Conservation (phyloP, 2,797 vertebrate genomes). For the Harpagifer antarcticus region DNA sequence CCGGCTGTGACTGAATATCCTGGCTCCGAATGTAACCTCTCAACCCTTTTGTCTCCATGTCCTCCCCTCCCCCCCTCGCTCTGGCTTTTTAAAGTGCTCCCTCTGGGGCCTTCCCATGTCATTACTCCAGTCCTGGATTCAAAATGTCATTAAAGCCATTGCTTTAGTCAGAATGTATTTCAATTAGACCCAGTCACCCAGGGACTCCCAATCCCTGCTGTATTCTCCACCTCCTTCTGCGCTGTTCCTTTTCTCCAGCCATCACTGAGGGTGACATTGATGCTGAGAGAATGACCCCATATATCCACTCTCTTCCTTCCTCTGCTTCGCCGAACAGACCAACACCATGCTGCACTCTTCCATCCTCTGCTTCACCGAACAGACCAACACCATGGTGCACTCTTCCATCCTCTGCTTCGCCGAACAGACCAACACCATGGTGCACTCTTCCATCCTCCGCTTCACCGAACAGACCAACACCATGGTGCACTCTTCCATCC, state of each 20-base stretch:
- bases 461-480: too few relatives aligned
- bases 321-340: too few relatives aligned
- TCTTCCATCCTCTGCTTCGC: too few relatives aligned
- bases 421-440: too few relatives aligned
- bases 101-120: conserved; percentile 66
- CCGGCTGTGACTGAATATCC: conserved; percentile 54
- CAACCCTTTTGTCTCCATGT: conserved; percentile 37
- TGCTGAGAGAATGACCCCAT: conserved; percentile 19
- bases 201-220: conserved; percentile 62
- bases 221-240: neutral
- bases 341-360: too few relatives aligned
- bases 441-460: too few relatives aligned
- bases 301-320: neutral
- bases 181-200: conserved; percentile 76
- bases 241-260: too few relatives aligned
- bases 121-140: conserved; percentile 80
- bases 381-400: too few relatives aligned
- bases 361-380: too few relatives aligned
- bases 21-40: conserved; percentile 49
- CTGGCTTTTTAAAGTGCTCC: conserved; percentile 68
- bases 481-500: too few relatives aligned
- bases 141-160: conserved; percentile 81
- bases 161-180: conserved; percentile 82
- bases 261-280: conserved; percentile 42
- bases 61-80: conserved; percentile 12